A percentile compares a stretch with the other conserved stretches of the same genome.
These are phyloP conservation scores for Gryon sp. DNA, from an alignment of 1,140 invertebrate genomes.

Conservation along the genomic window DNA sequence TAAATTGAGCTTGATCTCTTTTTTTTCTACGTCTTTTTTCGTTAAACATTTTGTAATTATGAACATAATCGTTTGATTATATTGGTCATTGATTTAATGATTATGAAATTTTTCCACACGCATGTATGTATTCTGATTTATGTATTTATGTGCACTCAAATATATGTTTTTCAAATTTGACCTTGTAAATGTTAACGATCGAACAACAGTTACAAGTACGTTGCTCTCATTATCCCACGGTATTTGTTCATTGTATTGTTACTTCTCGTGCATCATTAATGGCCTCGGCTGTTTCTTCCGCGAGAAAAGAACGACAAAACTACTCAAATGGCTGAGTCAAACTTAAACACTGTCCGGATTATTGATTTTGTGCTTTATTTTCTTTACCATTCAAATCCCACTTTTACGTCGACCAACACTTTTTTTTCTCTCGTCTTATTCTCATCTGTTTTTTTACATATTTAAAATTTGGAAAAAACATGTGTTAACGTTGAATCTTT, in stretches of 20 bases:
- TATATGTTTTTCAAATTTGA: constrained; percentile 1
- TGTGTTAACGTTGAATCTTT: too few species aligned
- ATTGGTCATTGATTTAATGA: too few species aligned
- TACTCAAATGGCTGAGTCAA: constrained; percentile 11
- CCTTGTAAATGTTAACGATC: constrained; percentile 23
- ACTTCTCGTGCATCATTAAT: constrained; percentile 49
- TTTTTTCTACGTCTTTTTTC: too few species aligned
- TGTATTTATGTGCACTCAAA: too few species aligned
- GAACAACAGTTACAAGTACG: constrained; percentile 35
- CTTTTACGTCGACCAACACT: too few species aligned
- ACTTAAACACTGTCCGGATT: neutral
- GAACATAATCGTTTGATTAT: too few species aligned
- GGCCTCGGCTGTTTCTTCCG: constrained; percentile 31
- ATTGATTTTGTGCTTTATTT: neutral
- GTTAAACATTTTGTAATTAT: too few species aligned
- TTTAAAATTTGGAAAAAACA: too few species aligned
- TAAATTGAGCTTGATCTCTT: too few species aligned
- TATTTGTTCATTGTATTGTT: constrained; percentile 29
- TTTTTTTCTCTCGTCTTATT: too few species aligned
- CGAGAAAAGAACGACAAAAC: constrained; percentile 23
- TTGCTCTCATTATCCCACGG: constrained; percentile 45
- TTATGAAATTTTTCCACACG: too few species aligned
- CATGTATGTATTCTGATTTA: too few species aligned
- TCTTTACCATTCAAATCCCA: neutral
- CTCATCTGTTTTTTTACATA: neutral